Evolutionary conservation across 2,888 invertebrate genomes (phyloP).

Genomic region (Eupeodes luniger): DNA sequence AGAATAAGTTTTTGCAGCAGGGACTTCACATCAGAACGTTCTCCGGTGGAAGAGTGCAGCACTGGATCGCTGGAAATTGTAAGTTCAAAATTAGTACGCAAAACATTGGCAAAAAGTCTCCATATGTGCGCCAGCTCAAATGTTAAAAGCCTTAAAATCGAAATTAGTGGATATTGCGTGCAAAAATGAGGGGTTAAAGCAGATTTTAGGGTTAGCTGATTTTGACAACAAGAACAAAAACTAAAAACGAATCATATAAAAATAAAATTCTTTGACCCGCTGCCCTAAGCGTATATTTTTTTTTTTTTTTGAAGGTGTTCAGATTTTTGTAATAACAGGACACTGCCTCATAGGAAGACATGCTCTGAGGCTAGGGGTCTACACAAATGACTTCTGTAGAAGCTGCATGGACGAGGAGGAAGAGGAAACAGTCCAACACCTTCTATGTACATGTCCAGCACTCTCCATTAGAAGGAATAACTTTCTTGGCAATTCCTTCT

Average conservation of each 20-base stretch:
- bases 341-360: too few relatives aligned
- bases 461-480: too few relatives aligned
- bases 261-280: slow-evolving; percentile 33
- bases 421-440: too few relatives aligned
- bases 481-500: too few relatives aligned
- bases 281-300: slow-evolving; percentile 51
- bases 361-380: too few relatives aligned
- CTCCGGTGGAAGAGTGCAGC: slow-evolving; percentile 93
- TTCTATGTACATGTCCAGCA: too few relatives aligned
- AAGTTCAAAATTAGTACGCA: background rate
- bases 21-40: slow-evolving; percentile 92
- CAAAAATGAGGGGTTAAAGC: slow-evolving; percentile 45
- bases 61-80: slow-evolving; percentile 91
- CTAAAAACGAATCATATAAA: background rate
- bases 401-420: too few relatives aligned
- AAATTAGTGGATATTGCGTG: slow-evolving; percentile 48
- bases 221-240: background rate
- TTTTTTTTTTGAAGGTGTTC: slow-evolving; percentile 24
- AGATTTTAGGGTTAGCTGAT: slow-evolving; percentile 17
- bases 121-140: background rate
- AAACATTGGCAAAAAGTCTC: background rate
- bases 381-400: too few relatives aligned
- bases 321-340: too few relatives aligned
- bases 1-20: slow-evolving; percentile 95
- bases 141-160: slow-evolving; percentile 40